Evolutionary conservation across 2,888 invertebrate genomes (phyloP).

Genomic region (Fragum fragum): DNA sequence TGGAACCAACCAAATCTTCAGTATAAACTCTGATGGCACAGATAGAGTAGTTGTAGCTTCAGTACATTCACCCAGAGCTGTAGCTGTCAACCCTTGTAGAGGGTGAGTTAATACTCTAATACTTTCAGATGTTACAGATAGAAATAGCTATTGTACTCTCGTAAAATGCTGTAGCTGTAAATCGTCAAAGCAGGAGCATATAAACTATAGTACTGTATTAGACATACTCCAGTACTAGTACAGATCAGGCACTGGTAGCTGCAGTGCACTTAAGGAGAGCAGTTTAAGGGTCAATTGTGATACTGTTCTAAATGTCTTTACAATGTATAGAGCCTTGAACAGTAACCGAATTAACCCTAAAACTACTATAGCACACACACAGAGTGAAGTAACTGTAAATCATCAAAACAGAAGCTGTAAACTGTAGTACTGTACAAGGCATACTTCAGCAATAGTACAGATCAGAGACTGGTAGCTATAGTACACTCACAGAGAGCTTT

Average conservation of each 20-base stretch:
- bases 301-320: no score
- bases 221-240: no score
- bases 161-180: conserved; percentile 97
- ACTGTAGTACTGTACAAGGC: conserved; percentile 97
- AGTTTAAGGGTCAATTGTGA: no score
- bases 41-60: conserved; percentile 96
- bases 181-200: conserved; percentile 99
- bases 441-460: conserved; percentile 94
- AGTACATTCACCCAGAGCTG: conserved; percentile 97
- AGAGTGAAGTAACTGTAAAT: no score
- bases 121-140: conserved; percentile 88
- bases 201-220: no score
- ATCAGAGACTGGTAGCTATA: conserved; percentile 96
- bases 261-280: no score
- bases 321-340: no score
- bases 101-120: conserved; percentile 91
- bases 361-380: no score
- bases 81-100: conserved; percentile 98
- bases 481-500: conserved; percentile 97
- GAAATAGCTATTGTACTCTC: conserved; percentile 97
- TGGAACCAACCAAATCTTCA: conserved; percentile 87
- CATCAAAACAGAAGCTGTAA: no score
- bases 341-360: no score
- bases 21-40: conserved; percentile 94
- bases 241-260: no score